These are phyloP conservation scores for Mungos mungo DNA, from an alignment of 2,113 vertebrate genomes.

Conservation along the genomic window DNA sequence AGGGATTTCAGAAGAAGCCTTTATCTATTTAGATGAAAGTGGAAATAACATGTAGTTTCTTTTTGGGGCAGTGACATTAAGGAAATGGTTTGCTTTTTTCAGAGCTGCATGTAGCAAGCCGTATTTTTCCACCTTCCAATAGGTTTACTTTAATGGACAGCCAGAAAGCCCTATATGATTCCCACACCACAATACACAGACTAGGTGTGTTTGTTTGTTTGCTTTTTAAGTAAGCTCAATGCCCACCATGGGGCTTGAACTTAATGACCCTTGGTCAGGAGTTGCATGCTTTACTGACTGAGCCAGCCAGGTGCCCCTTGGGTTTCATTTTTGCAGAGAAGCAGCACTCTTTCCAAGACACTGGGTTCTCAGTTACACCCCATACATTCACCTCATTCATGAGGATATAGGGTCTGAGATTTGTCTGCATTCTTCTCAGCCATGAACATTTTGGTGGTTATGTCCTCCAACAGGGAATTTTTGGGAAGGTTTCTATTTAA, in stretches of 20 bases:
- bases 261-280: not conserved
- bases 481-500: not conserved
- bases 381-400: not conserved
- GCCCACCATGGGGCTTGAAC: not conserved
- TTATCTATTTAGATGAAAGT: not conserved
- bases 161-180: not conserved
- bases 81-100: not conserved
- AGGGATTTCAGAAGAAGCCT: not conserved
- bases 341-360: not conserved
- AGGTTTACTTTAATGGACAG: not conserved
- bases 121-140: not conserved
- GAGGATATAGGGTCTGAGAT: not conserved
- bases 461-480: not conserved
- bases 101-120: not conserved
- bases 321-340: not conserved
- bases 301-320: not conserved
- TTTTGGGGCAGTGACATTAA: not conserved
- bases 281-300: not conserved
- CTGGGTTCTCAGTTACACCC: not conserved
- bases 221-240: not conserved
- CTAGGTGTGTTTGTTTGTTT: not conserved
- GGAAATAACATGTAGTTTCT: not conserved
- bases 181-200: not conserved
- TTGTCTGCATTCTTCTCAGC: not conserved
- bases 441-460: not conserved